Percentiles rank a stretch among this genome's conserved stretches.
phyloP scores from a whole-genome alignment of 2,888 invertebrate genomes.

The Lacanobia wlatinum region DNA sequence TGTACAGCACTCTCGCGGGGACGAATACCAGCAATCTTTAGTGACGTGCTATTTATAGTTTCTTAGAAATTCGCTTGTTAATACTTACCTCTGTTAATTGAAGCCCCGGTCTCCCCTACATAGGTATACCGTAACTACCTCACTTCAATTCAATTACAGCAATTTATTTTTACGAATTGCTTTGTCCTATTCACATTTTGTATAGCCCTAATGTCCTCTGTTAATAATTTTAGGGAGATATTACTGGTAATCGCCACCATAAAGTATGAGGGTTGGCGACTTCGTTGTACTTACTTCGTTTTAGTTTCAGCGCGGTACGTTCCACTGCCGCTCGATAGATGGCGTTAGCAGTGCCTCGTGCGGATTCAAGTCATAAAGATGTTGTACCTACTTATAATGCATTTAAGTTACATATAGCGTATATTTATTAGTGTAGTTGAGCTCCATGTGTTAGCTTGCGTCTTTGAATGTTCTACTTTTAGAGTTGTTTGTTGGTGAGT shows the following conservation, averaged over 20 bases:
- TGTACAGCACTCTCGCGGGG: no score
- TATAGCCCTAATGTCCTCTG: constrained; percentile 21
- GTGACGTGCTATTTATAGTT: no score
- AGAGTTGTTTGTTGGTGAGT: neutral
- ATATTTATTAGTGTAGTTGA: constrained; percentile 8
- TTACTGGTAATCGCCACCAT: constrained; percentile 19
- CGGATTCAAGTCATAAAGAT: neutral
- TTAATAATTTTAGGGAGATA: constrained; percentile 35
- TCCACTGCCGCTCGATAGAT: constrained; percentile 32
- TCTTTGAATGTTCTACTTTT: neutral
- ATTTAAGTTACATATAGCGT: constrained; percentile 5
- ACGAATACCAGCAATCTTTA: no score
- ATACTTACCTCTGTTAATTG: no score
- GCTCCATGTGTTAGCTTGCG: neutral
- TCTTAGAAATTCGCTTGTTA: no score
- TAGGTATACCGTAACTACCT: no score
- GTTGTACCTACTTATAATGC: neutral
- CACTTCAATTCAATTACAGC: neutral
- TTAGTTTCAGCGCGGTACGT: neutral
- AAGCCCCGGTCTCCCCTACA: no score
- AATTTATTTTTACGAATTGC: constrained; percentile 5
- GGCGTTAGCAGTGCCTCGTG: constrained; percentile 28
- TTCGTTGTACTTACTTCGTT: neutral
- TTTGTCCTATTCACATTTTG: constrained; percentile 9
- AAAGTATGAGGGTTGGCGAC: constrained; percentile 15